Conservation (phyloP, 2,113 vertebrate genomes). For the Mastomys coucha region DNA sequence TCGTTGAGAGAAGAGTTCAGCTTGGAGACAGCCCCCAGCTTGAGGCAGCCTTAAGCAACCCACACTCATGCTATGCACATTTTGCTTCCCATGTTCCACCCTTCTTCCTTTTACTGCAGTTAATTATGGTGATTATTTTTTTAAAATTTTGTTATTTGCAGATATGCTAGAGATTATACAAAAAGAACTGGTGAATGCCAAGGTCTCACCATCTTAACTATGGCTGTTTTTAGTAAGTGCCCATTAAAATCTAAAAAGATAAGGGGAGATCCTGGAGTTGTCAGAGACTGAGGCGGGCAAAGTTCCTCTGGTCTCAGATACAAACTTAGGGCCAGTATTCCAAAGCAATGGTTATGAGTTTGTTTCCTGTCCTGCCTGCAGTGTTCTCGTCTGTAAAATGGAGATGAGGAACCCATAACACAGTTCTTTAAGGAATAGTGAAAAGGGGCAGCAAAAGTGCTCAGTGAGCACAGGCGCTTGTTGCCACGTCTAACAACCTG, state of each 20-base stretch:
- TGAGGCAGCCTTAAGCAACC: not conserved
- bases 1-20: not conserved
- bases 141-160: not conserved
- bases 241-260: not conserved
- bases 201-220: not conserved
- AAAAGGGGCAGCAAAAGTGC: not conserved
- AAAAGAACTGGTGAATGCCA: not conserved
- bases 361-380: not conserved
- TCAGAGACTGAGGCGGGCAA: not conserved
- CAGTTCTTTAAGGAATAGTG: constrained; percentile 39
- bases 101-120: not conserved
- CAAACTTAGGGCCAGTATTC: not conserved
- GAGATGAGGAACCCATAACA: not conserved
- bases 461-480: not conserved
- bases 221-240: not conserved
- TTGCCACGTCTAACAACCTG: not conserved
- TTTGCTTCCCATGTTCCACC: not conserved
- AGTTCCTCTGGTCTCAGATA: constrained; percentile 14
- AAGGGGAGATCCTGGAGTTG: not conserved
- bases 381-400: constrained; percentile 22
- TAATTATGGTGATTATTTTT: not conserved
- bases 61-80: not conserved
- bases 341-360: not conserved
- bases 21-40: not conserved
- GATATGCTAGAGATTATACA: not conserved